Evolutionary conservation across 2,888 invertebrate genomes (phyloP).

Genomic region (Timandra comae): DNA sequence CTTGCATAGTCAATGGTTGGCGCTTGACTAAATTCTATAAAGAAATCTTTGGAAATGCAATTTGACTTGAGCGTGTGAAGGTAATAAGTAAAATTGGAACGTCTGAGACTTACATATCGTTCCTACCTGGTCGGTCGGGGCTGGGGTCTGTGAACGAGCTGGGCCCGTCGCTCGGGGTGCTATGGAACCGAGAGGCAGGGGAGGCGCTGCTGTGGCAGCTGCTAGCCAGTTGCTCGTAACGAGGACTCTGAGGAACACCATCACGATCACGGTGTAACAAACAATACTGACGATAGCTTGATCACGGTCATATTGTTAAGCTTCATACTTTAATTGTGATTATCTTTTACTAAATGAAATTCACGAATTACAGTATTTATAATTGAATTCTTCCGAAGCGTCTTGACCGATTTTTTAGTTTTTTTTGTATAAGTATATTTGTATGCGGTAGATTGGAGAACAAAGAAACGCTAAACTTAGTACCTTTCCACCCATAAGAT

Average conservation of each 20-base stretch:
- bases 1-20: too few relatives aligned
- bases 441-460: not conserved
- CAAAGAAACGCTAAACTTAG: constrained; percentile 7
- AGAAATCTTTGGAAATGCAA: not conserved
- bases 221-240: constrained; percentile 69
- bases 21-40: too few relatives aligned
- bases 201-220: constrained; percentile 68
- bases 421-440: too few relatives aligned
- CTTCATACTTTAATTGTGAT: too few relatives aligned
- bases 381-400: too few relatives aligned
- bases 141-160: constrained; percentile 63
- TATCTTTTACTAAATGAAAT: too few relatives aligned
- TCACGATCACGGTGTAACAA: constrained; percentile 9
- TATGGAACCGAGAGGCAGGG: constrained; percentile 56
- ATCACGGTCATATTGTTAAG: too few relatives aligned
- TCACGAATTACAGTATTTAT: too few relatives aligned
- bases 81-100: constrained; percentile 62
- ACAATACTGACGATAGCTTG: too few relatives aligned
- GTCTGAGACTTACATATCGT: constrained; percentile 73
- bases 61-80: constrained; percentile 9
- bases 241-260: constrained; percentile 57
- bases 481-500: constrained; percentile 70
- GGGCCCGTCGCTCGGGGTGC: constrained; percentile 62
- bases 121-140: constrained; percentile 74
- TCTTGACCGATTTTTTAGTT: too few relatives aligned